Evolutionary conservation across 2,888 invertebrate species (phyloP), one percentile per base, ranked within the genome.

Genomic region (Cephus nigrinus): DNA sequence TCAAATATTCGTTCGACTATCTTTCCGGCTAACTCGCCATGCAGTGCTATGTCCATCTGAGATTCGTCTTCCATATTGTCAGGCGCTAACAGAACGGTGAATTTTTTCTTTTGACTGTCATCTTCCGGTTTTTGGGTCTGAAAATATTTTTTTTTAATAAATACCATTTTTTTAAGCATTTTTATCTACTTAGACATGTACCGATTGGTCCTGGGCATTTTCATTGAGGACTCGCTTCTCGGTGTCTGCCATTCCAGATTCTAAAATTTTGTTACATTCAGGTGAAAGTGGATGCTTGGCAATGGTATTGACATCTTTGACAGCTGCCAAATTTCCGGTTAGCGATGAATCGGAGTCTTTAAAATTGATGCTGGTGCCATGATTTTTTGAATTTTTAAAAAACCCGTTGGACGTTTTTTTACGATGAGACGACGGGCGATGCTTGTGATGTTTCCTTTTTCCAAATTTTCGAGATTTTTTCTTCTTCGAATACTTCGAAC

Each of bases 1-100:
- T 86, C 84, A 76, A 88, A 87, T 76, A 90, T 88, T 55, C 83
- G 84, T 33, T 88, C 85, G 32, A 89, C 88, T 40, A 90, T 90
- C 80, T 87, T 87, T 15, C 84, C 86, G 11, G 89, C 88, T n/a
- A 90, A 81, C 40, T 88, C 86, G 3, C 88, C 90, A 34, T 82
- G 84, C 12, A 86, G 75, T 15, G 88, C 87, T 36, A 83, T 75
- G 71, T 85, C 82, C 77, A 89, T 87, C 74, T 87, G 87, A 5
- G 88, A 87, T 69, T 88, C 87, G 75, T 89, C 87, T 33, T 86
- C 84, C 76, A 84, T 76, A 71, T 86, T 82, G 68, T 87, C 86
- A 68, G 82, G 80, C 23, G 80, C 68, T 69, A 86, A 69, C 9
- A 86, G 80, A 75, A 80, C 71, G 3, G 77, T 81, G 40, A 84